A percentile compares a stretch with the other conserved stretches of the same genome.
These are phyloP conservation scores for Grallaria varia DNA, from an alignment of 2,113 vertebrate genomes.

Conservation along the genomic window DNA sequence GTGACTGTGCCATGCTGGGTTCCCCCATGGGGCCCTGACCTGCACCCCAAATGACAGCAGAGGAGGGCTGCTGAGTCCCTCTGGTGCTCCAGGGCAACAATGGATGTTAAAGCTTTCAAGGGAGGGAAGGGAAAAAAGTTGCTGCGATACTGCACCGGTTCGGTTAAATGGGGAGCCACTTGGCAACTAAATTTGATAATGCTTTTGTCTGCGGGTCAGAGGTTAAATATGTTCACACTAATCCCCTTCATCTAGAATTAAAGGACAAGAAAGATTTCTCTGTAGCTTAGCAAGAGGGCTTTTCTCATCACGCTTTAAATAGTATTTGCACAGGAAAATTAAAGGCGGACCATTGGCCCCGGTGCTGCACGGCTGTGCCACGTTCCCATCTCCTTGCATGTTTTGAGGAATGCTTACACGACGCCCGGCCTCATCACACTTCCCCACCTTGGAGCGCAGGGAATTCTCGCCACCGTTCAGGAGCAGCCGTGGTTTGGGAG, in stretches of 20 bases:
- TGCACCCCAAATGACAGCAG: neutral
- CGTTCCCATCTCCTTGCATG: neutral
- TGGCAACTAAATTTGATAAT: slow-evolving; percentile 89
- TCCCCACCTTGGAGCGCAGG: neutral
- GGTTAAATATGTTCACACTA: slow-evolving; percentile 91
- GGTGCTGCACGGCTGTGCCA: neutral
- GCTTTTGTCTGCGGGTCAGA: slow-evolving; percentile 89
- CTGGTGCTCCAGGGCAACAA: neutral
- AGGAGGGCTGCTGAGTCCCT: neutral
- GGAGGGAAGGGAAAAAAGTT: neutral
- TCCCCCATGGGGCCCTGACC: neutral
- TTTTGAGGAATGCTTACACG: neutral
- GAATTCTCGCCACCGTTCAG: neutral
- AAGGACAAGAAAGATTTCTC: slow-evolving; percentile 84
- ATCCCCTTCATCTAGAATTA: slow-evolving; percentile 90
- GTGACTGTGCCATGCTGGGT: accelerated
- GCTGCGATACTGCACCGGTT: slow-evolving; percentile 49
- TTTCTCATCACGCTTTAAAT: slow-evolving; percentile 75
- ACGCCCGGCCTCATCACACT: neutral
- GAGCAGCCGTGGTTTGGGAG: neutral
- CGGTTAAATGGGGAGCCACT: slow-evolving; percentile 78
- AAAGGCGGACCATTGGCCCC: slow-evolving; percentile 27
- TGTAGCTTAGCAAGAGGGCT: slow-evolving; percentile 75
- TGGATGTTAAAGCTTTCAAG: neutral
- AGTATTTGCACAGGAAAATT: slow-evolving; percentile 84